Base-by-base conservation (phyloP, 2,797 vertebrate genomes). In the Sebastes paucispinis region DNA sequence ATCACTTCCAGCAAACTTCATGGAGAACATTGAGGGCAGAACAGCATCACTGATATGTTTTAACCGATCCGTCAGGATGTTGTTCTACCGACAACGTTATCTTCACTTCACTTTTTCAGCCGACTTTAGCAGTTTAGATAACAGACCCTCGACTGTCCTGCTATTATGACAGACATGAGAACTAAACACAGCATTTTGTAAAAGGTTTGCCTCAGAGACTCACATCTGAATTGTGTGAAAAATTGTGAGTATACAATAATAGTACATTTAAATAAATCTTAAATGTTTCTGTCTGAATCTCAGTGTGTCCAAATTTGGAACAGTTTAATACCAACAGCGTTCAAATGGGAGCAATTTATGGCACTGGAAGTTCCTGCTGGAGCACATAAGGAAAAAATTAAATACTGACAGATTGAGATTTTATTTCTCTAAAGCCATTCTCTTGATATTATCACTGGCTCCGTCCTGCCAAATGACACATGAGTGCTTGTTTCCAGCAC, bases 401-500 rank as follows among this genome's bases (percentile, higher is more conserved):
- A 39, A 47, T 47, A 18, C 22, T 47, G 47, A 70, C 18, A 81
- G 59, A 76, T 60, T 78, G 54, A 82, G 68, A 68, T 75, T 81
- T 72, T 64, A 57, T 62, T 75, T 27, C 47, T 32, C 14, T 5
- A 25, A 80, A 80, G 39, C 27, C 29, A 18, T 59, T 71, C 54
- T 67, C 29, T 3, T 69, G 20, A 58, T 67, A 52, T 74, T 32
- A 65, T 83, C 64, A 47, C 36, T 10, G 43, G 18, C 20, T 83
- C 31, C 22, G 36, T 81, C 58, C 63, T 64, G 75, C 68, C 69
- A 78, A 84, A 69, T 75, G 25, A 74, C n/a, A 0, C 70, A 73
- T 6, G n/a, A 79, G 79, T 73, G 69, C 67, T 47, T 27, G 70
- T 69, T 79, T 79, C 59, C 11, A 81, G 80, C 75, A 73, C 64